phyloP scores from a whole-genome alignment of 2,797 vertebrate genomes.

The Microcaecilia unicolor region DNA sequence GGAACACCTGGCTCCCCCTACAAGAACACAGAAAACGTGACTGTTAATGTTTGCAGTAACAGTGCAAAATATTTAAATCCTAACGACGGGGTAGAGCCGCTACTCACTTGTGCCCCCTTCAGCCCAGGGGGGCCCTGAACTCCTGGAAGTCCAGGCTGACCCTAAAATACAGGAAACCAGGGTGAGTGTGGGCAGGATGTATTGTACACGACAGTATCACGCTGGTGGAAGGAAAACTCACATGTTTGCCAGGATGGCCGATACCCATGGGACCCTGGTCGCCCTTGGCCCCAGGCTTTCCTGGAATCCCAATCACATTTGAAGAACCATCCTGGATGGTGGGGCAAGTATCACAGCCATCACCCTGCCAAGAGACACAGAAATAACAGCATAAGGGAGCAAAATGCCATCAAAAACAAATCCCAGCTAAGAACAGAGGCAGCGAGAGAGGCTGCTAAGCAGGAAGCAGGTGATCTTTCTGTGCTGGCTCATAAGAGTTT shows the following conservation, averaged over 20 bases:
- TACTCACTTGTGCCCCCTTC: slow-evolving; percentile 54
- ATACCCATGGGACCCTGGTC: slow-evolving; percentile 68
- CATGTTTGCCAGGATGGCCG: slow-evolving; percentile 73
- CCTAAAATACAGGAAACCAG: slow-evolving; percentile 24
- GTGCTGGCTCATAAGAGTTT: too few relatives aligned
- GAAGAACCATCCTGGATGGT: slow-evolving; percentile 18
- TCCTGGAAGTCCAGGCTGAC: slow-evolving; percentile 52
- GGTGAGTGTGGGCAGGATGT: background rate
- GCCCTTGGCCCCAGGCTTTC: slow-evolving; percentile 73
- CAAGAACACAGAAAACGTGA: background rate
- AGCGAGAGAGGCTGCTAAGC: too few relatives aligned
- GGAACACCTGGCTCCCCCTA: slow-evolving; percentile 51
- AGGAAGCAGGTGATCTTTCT: too few relatives aligned
- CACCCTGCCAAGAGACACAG: slow-evolving; percentile 57
- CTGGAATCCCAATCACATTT: slow-evolving; percentile 46
- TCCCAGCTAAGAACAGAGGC: too few relatives aligned
- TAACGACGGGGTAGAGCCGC: too few relatives aligned
- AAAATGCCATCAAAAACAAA: too few relatives aligned
- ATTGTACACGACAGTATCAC: background rate
- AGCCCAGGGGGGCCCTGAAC: slow-evolving; percentile 45
- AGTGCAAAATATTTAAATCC: fast-evolving
- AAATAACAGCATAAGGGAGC: too few relatives aligned
- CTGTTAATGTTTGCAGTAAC: background rate
- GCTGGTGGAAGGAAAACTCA: slow-evolving; percentile 39
- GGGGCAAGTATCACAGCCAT: slow-evolving; percentile 68